Conservation (phyloP, 2,888 invertebrate species). For the Sepioteuthis lessoniana region DNA sequence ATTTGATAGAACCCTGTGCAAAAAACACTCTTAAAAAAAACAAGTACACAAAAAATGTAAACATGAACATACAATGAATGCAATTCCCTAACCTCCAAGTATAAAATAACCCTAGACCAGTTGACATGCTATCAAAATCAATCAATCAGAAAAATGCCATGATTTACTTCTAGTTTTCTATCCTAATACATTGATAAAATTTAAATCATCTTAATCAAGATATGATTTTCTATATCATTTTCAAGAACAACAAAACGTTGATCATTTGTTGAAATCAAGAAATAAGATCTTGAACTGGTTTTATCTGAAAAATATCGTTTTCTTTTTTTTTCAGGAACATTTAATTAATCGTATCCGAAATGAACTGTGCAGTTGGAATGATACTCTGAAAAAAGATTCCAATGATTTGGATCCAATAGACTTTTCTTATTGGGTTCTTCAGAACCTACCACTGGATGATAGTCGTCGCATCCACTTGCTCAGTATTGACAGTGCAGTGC, state of each 20-base stretch:
- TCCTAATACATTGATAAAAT: neutral
- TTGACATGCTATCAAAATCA: too few relatives aligned
- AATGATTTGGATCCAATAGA: constrained; percentile 82
- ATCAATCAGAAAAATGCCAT: too few relatives aligned
- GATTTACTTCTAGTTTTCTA: neutral
- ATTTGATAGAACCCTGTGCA: too few relatives aligned
- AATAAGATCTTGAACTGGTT: neutral
- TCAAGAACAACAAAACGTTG: neutral
- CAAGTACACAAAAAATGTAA: too few relatives aligned
- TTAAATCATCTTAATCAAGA: neutral
- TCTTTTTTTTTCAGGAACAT: constrained; percentile 59
- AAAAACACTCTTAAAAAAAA: too few relatives aligned
- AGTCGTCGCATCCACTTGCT: constrained; percentile 81
- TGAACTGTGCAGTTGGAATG: constrained; percentile 75
- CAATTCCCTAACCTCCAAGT: too few relatives aligned
- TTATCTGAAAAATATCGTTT: neutral
- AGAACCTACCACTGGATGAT: constrained; percentile 84
- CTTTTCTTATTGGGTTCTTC: constrained; percentile 87
- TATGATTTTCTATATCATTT: neutral
- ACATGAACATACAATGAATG: too few relatives aligned
- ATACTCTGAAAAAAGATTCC: constrained; percentile 63
- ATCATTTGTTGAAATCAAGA: neutral
- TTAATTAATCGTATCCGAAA: constrained; percentile 70
- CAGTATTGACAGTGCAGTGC: constrained; percentile 81
- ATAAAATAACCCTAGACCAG: too few relatives aligned